Base-by-base conservation (phyloP, 2,888 invertebrate genomes). In the Drosophila percnosoma region DNA sequence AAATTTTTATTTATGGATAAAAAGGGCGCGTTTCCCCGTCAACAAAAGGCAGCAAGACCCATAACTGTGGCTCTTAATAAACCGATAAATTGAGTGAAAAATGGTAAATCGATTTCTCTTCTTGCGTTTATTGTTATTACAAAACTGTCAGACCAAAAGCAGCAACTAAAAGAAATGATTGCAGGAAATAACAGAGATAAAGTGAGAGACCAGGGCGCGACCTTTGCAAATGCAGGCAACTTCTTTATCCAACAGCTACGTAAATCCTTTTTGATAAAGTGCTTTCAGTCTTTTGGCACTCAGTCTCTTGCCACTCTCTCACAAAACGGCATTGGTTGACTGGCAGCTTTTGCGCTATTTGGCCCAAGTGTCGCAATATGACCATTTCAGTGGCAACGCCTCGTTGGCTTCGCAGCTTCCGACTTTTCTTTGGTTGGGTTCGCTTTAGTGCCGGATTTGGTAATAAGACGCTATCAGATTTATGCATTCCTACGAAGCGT, bases 241-340 rank as follows among this genome's bases (percentile, higher is more conserved):
- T 64, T 61, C 66, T 53, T 73, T 54, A 73, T 60, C 72, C 78
- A 27, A 21, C 49, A 24, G 58, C 78, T 55, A 62, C 68, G 80
- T 73, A 87, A 88, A 87, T 87, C 88, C 87, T 83, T 85, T 83
- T 88, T 87, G 87, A 87, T 87, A 88, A 88, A 87, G 88, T 84
- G 80, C 83, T 82, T 84, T 78, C 84, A 74, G 76, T 87, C 83
- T 76, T 58, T 58, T 29, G 52, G 40, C 67, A 52, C 60, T 67
- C 54, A 58, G 52, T 49, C 60, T 45, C 45, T 45, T 45, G 15
- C 21, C 59, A 61, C 36, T 49, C 36, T 48, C 53, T 42, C 51
- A n/a, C 48, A 64, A 42, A 77, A 68, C 27, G 48, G 70, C 64
- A 66, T 34, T 66, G 61, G 68, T 53, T 74, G 73, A 68, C 69